Evolutionary conservation across 1,140 invertebrate species (phyloP).

Genomic region (Trachymyrmex cornetzi): DNA sequence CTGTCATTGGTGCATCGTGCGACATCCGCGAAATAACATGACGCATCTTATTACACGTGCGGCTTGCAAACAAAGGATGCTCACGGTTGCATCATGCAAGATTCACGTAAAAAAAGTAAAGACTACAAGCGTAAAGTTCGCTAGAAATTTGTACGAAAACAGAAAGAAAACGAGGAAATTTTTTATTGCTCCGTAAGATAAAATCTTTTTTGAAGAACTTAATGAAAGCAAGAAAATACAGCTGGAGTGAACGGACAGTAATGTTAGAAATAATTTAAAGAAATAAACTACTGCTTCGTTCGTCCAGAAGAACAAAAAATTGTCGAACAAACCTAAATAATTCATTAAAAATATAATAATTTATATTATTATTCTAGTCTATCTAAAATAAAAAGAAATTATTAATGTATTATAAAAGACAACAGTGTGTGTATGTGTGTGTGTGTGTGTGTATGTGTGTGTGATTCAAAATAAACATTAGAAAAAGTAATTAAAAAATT

Average conservation of each 20-base stretch:
- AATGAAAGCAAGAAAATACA: slow-evolving; percentile 7
- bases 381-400: not conserved
- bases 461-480: not conserved
- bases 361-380: not conserved
- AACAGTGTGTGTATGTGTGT: not conserved
- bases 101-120: slow-evolving; percentile 22
- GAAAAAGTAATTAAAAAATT: not conserved
- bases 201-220: slow-evolving; percentile 4
- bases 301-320: not conserved
- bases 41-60: slow-evolving; percentile 41
- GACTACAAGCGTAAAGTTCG: not conserved
- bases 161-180: not conserved
- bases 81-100: not conserved
- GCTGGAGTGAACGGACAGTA: too few species aligned
- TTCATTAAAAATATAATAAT: not conserved
- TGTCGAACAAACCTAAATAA: not conserved
- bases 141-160: not conserved
- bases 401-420: not conserved
- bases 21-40: not conserved
- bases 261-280: not conserved
- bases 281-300: not conserved
- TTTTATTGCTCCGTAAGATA: slow-evolving; percentile 8
- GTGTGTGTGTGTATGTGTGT: too few species aligned
- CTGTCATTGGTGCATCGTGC: slow-evolving; percentile 8
- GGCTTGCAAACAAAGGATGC: not conserved